Evolutionary conservation across 1,140 invertebrate genomes (phyloP), one percentile per base, ranked within the genome.

Genomic region (Agrilus planipennis): DNA sequence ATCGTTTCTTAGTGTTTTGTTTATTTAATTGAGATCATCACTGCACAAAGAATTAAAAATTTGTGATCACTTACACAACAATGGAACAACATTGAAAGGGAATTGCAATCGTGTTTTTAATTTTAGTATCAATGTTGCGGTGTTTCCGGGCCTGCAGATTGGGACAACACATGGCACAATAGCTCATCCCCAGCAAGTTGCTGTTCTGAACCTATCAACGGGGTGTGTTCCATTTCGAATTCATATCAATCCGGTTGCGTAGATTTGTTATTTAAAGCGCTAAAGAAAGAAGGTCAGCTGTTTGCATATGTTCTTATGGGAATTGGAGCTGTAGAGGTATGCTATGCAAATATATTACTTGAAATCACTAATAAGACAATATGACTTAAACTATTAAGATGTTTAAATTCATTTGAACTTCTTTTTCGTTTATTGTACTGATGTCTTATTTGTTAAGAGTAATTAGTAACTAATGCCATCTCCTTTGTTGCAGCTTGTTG

Each of bases 301-400:
- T 64, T 81, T 30, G 79, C 74, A 49, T 71, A 70, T 11, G 55
- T 80, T 21, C 75, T 75, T 11, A 69, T 84, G 39, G 76, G 72
- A 37, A 67, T 84, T 45, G 78, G 77, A 32, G 77, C 63, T 48
- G 63, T 77, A 49, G 79, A 82, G 69, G 79, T 81, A 57, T 61
- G 29, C 51, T n/a, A n/a, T n/a, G n/a, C n/a, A n/a, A n/a, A n/a
- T n/a, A n/a, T n/a, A n/a, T n/a, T n/a, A n/a, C n/a, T n/a, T n/a
- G n/a, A n/a, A 14, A 19, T 36, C 15, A 25, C 12, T 20, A 22
- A 23, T 21, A 1, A 28, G 11, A 2, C 14, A 14, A 12, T 15
- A 37, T 37, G 23, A 27, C 7, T 27, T 9, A 27, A 27, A 9
- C 12, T 9, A 27, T 27, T 27, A 27, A 7, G 23, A 9, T 27